Conservation (phyloP, 2,888 invertebrate genomes). For the Resseliella maxima region DNA sequence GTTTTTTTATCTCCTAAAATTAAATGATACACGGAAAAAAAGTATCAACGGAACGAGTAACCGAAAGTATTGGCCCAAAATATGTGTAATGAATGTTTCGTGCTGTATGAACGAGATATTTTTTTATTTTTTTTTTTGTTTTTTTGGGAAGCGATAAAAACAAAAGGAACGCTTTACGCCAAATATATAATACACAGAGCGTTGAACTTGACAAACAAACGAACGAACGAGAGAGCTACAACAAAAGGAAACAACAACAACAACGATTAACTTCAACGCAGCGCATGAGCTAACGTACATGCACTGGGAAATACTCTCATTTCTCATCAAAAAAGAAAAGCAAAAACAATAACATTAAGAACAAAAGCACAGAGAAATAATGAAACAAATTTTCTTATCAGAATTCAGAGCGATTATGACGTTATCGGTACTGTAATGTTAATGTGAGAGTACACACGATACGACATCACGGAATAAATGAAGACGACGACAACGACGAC, state of each 20-base stretch:
- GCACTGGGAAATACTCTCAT: background rate
- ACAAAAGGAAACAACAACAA: constrained; percentile 30
- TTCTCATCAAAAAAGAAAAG: background rate
- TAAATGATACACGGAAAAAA: background rate
- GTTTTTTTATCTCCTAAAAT: background rate
- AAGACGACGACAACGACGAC: no score
- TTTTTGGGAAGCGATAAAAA: background rate
- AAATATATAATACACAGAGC: constrained; percentile 11
- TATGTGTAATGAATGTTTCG: constrained; percentile 4
- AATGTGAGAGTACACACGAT: background rate
- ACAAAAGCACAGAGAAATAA: no score
- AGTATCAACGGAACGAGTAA: background rate
- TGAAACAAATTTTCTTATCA: constrained; percentile 35
- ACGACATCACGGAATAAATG: background rate
- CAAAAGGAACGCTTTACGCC: constrained; percentile 38
- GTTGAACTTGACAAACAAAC: constrained; percentile 42
- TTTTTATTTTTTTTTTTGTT: no score
- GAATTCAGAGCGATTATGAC: constrained; percentile 49
- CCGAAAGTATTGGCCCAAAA: background rate
- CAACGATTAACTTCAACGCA: background rate
- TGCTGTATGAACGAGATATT: constrained; percentile 11
- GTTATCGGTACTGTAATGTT: constrained; percentile 41
- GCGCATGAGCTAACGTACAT: background rate
- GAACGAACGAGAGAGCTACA: background rate
- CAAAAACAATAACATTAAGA: background rate